Percentiles rank a stretch among this genome's conserved stretches.
These are phyloP conservation scores for Ypsolopha scabrella DNA, from an alignment of 2,888 invertebrate genomes.

Conservation along the genomic window DNA sequence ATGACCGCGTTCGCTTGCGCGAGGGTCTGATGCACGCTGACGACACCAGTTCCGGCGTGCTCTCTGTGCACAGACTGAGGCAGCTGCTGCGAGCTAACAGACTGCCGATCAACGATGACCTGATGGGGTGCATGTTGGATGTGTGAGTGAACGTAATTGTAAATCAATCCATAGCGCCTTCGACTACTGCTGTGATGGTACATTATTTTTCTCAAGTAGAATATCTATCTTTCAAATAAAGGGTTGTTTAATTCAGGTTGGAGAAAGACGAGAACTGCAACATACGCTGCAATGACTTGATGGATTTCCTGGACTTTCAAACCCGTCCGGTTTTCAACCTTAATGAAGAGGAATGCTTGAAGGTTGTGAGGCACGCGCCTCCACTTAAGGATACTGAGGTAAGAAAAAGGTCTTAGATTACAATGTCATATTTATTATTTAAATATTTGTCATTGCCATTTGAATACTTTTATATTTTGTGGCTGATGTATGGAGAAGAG, in stretches of 20 bases:
- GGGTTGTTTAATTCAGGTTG: constrained; percentile 48
- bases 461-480: too few species aligned
- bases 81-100: constrained; percentile 77
- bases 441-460: too few species aligned
- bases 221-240: too few species aligned
- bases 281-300: constrained; percentile 76
- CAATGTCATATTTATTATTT: too few species aligned
- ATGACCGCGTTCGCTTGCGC: constrained; percentile 64
- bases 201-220: too few species aligned
- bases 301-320: constrained; percentile 78
- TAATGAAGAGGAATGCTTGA: constrained; percentile 39
- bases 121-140: constrained; percentile 77
- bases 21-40: constrained; percentile 54
- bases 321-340: constrained; percentile 51
- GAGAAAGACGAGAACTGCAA: constrained; percentile 74
- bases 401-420: not conserved
- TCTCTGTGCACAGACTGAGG: constrained; percentile 71
- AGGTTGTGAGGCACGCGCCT: constrained; percentile 52
- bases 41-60: constrained; percentile 60
- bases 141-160: constrained; percentile 66
- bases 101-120: constrained; percentile 75
- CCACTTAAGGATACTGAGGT: constrained; percentile 56
- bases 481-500: too few species aligned
- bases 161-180: constrained; percentile 35
- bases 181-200: not conserved